Conservation (phyloP, 1,140 invertebrate species). For the Gerris buenoi region DNA sequence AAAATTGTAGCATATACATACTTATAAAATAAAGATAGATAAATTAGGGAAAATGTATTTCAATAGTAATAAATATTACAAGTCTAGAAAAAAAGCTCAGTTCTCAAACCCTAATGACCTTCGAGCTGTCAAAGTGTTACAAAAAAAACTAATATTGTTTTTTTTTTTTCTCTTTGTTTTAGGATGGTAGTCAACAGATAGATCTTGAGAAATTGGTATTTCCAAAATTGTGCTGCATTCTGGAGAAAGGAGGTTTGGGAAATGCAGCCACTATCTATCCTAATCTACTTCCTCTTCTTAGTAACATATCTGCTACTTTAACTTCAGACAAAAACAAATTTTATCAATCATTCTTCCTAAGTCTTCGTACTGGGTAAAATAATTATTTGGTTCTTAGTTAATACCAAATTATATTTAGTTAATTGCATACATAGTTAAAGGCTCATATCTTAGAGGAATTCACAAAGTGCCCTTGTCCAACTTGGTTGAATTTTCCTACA, state of each 20-base stretch:
- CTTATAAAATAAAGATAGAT: no score
- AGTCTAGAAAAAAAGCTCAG: no score
- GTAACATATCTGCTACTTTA: slow-evolving; percentile 32
- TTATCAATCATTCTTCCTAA: slow-evolving; percentile 49
- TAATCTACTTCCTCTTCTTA: slow-evolving; percentile 54
- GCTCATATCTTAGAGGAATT: no score
- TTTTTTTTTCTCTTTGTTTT: slow-evolving; percentile 9
- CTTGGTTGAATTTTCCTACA: no score
- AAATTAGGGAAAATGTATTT: no score
- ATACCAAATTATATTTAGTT: no score
- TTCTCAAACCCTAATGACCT: no score
- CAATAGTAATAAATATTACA: no score
- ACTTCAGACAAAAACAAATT: slow-evolving; percentile 37
- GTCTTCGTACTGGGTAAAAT: slow-evolving; percentile 45
- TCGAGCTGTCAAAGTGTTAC: no score
- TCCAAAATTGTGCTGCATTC: slow-evolving; percentile 48
- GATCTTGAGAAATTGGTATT: slow-evolving; percentile 52
- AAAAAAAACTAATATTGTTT: slow-evolving; percentile 5
- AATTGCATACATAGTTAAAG: no score
- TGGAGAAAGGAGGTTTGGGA: slow-evolving; percentile 46
- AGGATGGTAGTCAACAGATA: slow-evolving; percentile 52
- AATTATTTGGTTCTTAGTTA: not conserved
- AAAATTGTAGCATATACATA: no score
- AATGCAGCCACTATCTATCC: slow-evolving; percentile 54
- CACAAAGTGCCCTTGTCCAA: no score